Evolutionary conservation across 2,797 vertebrate species (phyloP), one percentile per base, ranked within the genome.

Genomic region (Xiphorhynchus erythropygius): DNA sequence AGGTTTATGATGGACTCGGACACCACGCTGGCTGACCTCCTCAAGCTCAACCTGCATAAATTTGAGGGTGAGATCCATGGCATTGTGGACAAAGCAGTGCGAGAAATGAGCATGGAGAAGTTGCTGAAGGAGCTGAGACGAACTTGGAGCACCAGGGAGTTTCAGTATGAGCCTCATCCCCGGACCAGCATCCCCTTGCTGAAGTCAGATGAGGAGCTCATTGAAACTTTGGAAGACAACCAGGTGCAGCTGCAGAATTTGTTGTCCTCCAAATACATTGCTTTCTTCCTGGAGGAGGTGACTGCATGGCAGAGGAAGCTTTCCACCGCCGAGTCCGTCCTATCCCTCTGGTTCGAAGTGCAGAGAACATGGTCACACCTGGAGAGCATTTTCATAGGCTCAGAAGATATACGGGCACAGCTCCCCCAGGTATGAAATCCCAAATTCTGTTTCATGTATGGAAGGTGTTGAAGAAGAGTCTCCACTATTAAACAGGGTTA

Each of bases 81-180:
- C 71, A 99, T 99, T 2, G 99, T 99, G 93, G 99, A 99, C 97
- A 98, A 98, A 96, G 99, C 99, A 2, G 98, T 99, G 24, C 98
- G 99, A 94, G 99, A 99, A 96, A 99, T 99, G 99, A 98, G 97
- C 28, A 99, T 99, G 99, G 99, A 99, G 95, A 99, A 99, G 89
- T 98, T 99, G 57, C 95, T 99, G 67, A 98, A 97, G 18, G 99
- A 99, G 90, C 97, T 99, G 62, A 97, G 99, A 94, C 83, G 97
- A 70, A 99, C 98, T 7, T 99, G 99, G 99, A 98, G 97, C 37
- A 96, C 90, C 49, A 99, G 99, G 99, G 97, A 98, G 92, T 99
- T 99, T 84, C 98, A 98, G 74, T 99, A 99, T 0, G 99, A 99
- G 95, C 97, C 97, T 52, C 99, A 99, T 79, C 94, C 96, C 4